Percentiles rank a stretch among this genome's conserved stretches.
Evolutionary conservation across 1,140 invertebrate genomes (phyloP).

Genomic region (Metopolophium dirhodum): DNA sequence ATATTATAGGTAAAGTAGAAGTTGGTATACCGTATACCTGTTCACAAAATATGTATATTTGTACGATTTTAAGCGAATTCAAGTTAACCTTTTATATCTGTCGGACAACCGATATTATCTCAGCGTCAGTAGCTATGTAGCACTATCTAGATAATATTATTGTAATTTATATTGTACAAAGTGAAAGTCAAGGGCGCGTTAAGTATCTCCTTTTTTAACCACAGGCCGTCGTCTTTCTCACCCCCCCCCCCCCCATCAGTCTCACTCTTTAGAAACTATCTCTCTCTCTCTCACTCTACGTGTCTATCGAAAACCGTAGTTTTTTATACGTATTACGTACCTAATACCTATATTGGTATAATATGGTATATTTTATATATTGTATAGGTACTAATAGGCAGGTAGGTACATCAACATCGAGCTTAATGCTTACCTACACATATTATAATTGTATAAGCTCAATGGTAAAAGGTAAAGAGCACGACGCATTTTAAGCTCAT

Average conservation of each 20-base stretch:
- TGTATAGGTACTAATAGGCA: too few relatives aligned
- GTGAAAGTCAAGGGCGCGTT: conserved; percentile 9
- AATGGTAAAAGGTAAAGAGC: neutral
- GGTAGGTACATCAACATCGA: neutral
- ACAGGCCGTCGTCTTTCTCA: neutral
- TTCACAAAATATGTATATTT: neutral
- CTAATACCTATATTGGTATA: neutral
- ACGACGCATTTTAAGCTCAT: neutral
- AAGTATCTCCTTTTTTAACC: neutral
- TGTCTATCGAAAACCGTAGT: neutral
- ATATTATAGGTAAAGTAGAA: neutral
- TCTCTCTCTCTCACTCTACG: neutral
- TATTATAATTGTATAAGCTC: neutral
- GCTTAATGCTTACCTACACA: neutral
- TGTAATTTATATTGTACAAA: neutral
- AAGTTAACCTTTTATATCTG: neutral
- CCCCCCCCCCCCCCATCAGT: neutral
- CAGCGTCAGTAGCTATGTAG: neutral
- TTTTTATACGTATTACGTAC: neutral
- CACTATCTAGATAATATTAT: neutral
- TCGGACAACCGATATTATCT: neutral
- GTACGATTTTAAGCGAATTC: neutral
- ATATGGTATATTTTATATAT: neutral
- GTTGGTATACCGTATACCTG: neutral
- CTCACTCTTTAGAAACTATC: too few relatives aligned